Evolutionary conservation across 2,113 vertebrate species (phyloP), one percentile per base, ranked within the genome.

Genomic region (Python bivittatus): DNA sequence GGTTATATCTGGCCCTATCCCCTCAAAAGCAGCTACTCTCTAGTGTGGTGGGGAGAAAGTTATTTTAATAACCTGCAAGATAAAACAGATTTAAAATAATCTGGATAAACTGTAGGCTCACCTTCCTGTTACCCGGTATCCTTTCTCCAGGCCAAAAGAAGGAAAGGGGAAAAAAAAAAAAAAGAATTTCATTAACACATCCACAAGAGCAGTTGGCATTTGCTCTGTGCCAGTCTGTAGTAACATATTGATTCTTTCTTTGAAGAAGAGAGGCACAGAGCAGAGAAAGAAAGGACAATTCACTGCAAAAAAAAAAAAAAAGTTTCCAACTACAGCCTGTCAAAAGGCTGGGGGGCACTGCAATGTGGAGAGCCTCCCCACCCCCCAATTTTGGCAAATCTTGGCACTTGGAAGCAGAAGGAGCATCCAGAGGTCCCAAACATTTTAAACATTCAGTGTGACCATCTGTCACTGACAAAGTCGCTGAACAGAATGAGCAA

Each of bases 391-490:
- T 93, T 97, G 97, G 98, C 97, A 96, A 91, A 60, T 92, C 91
- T 96, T 93, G 90, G 84, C 88, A 87, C 90, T 94, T 88, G 22
- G 53, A 84, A 96, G 93, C 91, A 72, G 23, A n/a, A 84, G 93
- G 96, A 96, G 95, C 91, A 93, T 90, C 93, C 20, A 60, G 93
- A 94, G 97, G 97, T 96, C 97, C 92, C 6, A 94, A 96, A 96
- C 95, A 93, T 94, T 97, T 95, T 92, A 97, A 96, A 94, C 94
- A 96, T 97, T 96, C 97, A 94, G 96, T 92, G 95, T 88, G 96
- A 97, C 98, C 98, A 98, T 98, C 98, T 98, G 98, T 96, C 97
- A 96, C n/a, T 93, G 89, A 64, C 95, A 95, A 2, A 93, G 96
- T 92, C 95, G 33, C 95, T 0, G 93, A 97, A 95, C 96, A 97